A percentile compares a stretch with the other conserved stretches of the same genome.
These are phyloP conservation scores for Galerucella pusilla DNA, from an alignment of 2,888 invertebrate species.

Conservation along the genomic window DNA sequence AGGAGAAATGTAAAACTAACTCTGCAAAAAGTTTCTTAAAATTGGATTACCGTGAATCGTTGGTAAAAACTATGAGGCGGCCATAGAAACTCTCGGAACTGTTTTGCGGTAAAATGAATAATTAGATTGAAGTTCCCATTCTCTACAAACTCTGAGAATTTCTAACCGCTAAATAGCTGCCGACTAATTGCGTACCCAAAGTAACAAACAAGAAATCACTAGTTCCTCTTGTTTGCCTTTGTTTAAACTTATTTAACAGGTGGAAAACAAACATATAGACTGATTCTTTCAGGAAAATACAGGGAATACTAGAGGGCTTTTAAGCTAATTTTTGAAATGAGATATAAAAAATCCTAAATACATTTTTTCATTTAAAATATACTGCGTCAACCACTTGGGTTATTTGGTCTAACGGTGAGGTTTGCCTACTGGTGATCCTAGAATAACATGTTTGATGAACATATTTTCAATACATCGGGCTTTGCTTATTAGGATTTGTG, in stretches of 20 bases:
- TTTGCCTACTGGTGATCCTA: too few relatives aligned
- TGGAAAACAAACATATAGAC: slow-evolving; percentile 32
- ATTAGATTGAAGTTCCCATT: slow-evolving; percentile 38
- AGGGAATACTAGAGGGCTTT: not conserved
- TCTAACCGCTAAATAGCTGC: slow-evolving; percentile 38
- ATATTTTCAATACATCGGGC: too few relatives aligned
- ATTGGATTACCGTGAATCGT: slow-evolving; percentile 32
- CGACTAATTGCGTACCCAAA: slow-evolving; percentile 44
- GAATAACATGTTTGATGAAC: too few relatives aligned
- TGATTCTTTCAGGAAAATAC: slow-evolving; percentile 4
- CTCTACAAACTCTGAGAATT: slow-evolving; percentile 33
- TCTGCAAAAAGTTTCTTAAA: slow-evolving; percentile 25
- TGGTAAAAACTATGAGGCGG: slow-evolving; percentile 33
- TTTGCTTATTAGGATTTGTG: too few relatives aligned
- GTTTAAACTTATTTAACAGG: slow-evolving; percentile 34
- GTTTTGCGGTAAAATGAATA: slow-evolving; percentile 37
- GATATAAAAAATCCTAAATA: too few relatives aligned
- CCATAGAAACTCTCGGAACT: slow-evolving; percentile 31
- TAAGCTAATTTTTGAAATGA: too few relatives aligned
- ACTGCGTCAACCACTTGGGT: too few relatives aligned
- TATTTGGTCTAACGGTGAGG: too few relatives aligned
- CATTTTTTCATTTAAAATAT: too few relatives aligned
- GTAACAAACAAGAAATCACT: slow-evolving; percentile 42
- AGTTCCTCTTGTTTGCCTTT: slow-evolving; percentile 36
- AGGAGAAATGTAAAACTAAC: slow-evolving; percentile 14